These are phyloP conservation scores for Muscidifurax raptorellus DNA, from an alignment of 1,140 invertebrate species.

Conservation along the genomic window DNA sequence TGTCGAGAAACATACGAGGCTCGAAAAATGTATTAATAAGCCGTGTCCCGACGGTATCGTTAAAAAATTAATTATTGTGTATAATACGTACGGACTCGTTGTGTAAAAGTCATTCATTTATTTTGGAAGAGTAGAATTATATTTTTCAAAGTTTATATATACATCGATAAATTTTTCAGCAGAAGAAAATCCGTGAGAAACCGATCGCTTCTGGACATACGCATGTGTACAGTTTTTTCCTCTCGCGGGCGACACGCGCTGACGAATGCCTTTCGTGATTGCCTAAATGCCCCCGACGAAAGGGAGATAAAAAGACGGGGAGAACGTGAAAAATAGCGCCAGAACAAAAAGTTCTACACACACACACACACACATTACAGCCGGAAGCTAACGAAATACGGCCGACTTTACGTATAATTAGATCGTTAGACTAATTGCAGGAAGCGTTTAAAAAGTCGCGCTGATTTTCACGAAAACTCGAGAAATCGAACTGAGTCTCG, in stretches of 20 bases:
- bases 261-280: slow-evolving; percentile 36
- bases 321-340: slow-evolving; percentile 3
- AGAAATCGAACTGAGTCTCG: neutral
- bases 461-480: neutral
- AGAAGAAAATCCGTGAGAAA: slow-evolving; percentile 6
- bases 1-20: neutral
- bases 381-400: neutral
- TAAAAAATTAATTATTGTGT: neutral
- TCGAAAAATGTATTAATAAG: slow-evolving; percentile 27
- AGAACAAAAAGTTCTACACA: neutral
- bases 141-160: neutral
- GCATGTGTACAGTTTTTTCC: slow-evolving; percentile 9
- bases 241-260: slow-evolving; percentile 45
- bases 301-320: neutral
- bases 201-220: neutral
- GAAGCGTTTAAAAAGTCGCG: neutral
- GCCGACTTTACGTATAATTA: neutral
- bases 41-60: neutral
- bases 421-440: neutral
- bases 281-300: neutral
- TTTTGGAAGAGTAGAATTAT: neutral
- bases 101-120: too few species aligned
- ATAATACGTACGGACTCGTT: too few species aligned
- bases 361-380: neutral
- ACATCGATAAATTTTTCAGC: neutral